Evolutionary conservation across 2,888 invertebrate genomes (phyloP), one percentile per base, ranked within the genome.

Genomic region (Eupsilia transversa): DNA sequence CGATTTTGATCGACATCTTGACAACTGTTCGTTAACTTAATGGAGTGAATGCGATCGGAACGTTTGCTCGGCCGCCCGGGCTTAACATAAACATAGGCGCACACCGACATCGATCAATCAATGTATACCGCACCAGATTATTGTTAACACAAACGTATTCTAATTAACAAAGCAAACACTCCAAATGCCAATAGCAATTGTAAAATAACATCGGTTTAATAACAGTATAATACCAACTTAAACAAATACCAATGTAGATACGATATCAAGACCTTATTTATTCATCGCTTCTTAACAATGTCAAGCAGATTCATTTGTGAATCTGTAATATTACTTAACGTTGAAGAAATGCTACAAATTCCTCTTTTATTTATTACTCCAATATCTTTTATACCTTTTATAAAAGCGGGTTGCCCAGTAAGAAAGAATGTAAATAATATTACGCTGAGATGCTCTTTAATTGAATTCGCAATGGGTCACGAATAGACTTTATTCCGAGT

Each of bases 1-100:
- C 92, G 94, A 93, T 93, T 93, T 93, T 96, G 96, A 96, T 95
- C 94, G 96, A 96, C 96, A 94, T 95, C 95, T 95, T 93, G 96
- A 96, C 96, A 95, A 95, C 95, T 92, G 94, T 95, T 95, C 95
- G 95, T 96, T 95, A 96, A 95, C 90, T 94, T 96, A 96, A 96
- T 96, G 94, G 95, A 94, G 92, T 92, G 93, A 92, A 90, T 89
- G 92, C 90, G 89, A 87, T 89, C 91, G 90, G 91, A 90, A 89
- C 93, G 92, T 94, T 94, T 94, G 89, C 88, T 82, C 83, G 85
- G 78, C 88, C 90, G 88, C 85, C 89, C 85, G 83, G 85, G 80
- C 83, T 82, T 78, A 79, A 86, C 86, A 89, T 88, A 90, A 89
- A 89, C 88, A 84, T 77, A 83, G 76, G 65, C 83, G 70, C 77